Conservation (phyloP, 2,113 vertebrate species). For the Noctilio leporinus region DNA sequence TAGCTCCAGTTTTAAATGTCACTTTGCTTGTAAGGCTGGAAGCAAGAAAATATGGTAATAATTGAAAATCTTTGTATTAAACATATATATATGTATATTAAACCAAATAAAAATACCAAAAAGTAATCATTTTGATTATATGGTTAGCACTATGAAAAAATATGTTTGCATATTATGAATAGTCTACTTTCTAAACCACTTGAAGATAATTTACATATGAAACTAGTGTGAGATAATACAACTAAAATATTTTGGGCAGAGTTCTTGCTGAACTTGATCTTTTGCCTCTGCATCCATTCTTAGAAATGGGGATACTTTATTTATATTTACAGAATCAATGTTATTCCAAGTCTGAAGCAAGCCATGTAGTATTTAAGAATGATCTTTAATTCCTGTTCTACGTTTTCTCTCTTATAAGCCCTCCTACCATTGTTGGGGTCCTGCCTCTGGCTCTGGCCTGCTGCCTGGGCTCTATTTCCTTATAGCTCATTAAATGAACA, state of each 20-base stretch:
- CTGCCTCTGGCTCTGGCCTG: background rate
- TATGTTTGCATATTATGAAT: background rate
- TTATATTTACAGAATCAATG: background rate
- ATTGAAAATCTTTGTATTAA: background rate
- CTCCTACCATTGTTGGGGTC: background rate
- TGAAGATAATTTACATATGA: background rate
- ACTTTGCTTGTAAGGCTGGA: background rate
- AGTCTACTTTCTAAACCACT: background rate
- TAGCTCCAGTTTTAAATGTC: background rate
- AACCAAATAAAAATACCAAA: background rate
- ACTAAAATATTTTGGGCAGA: background rate
- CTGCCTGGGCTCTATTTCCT: background rate
- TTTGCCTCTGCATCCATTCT: background rate
- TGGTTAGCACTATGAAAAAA: background rate
- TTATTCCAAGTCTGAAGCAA: background rate
- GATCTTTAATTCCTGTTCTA: background rate
- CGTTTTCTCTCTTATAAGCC: background rate
- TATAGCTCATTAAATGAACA: background rate
- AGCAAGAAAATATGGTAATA: background rate
- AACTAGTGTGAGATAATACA: background rate
- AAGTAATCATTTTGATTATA: background rate
- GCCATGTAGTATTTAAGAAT: background rate
- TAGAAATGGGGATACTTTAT: background rate
- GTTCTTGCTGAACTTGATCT: background rate
- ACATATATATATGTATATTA: background rate